These are phyloP conservation scores for Helobdella robusta DNA, from an alignment of 2,888 invertebrate species.

Conservation along the genomic window DNA sequence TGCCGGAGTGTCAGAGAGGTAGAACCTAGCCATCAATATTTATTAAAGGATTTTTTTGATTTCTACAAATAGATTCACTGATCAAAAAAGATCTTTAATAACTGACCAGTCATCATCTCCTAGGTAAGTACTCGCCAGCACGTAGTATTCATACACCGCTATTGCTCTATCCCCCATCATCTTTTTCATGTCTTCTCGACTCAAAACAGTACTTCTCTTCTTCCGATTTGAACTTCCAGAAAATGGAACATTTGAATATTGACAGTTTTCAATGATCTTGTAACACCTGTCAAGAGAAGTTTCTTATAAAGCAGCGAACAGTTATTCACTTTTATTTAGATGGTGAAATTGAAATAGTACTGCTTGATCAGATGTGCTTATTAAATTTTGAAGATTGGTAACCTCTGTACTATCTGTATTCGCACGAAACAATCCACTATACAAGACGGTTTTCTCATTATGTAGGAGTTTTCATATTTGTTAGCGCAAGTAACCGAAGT, in stretches of 20 bases:
- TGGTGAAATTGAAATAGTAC: too few relatives aligned
- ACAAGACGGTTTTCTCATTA: background rate
- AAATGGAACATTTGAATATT: background rate
- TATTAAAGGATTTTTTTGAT: background rate
- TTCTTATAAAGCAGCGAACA: too few relatives aligned
- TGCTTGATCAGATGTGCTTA: too few relatives aligned
- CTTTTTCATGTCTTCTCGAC: conserved; percentile 16
- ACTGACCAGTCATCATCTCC: conserved; percentile 23
- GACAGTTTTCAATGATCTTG: background rate
- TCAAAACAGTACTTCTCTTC: conserved; percentile 13
- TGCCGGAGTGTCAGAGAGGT: conserved; percentile 15
- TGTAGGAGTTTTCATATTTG: background rate
- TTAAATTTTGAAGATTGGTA: too few relatives aligned
- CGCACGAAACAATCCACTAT: background rate
- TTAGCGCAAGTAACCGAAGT: background rate
- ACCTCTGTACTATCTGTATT: too few relatives aligned
- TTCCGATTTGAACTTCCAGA: background rate
- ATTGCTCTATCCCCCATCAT: conserved; percentile 4
- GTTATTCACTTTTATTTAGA: too few relatives aligned
- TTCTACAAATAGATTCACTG: background rate
- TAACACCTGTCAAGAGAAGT: too few relatives aligned
- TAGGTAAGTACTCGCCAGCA: conserved; percentile 4
- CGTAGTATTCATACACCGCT: conserved; percentile 13
- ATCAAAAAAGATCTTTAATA: background rate
- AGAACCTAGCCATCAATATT: background rate